phyloP scores from a whole-genome alignment of 2,113 vertebrate genomes.

The Dinomys branickii region DNA sequence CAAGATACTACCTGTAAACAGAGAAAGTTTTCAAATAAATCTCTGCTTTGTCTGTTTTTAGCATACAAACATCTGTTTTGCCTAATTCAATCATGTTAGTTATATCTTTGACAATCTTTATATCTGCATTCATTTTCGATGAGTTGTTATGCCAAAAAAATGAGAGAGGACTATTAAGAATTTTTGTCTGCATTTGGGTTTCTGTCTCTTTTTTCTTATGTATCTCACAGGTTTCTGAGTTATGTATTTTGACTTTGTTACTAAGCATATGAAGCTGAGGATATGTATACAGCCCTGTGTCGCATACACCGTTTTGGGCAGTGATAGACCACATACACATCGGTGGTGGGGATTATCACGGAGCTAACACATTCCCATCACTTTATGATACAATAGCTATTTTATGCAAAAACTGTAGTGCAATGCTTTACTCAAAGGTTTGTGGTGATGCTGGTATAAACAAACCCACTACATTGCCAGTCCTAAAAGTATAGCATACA shows the following conservation, averaged over 20 bases:
- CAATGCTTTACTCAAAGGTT: not conserved
- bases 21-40: not conserved
- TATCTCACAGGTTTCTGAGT: not conserved
- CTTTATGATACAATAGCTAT: too few relatives aligned
- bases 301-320: not conserved
- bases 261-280: not conserved
- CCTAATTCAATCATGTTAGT: not conserved
- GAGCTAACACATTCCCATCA: not conserved
- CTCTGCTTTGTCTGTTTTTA: not conserved
- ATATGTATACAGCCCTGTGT: not conserved
- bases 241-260: not conserved
- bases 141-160: not conserved
- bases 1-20: not conserved
- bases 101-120: not conserved
- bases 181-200: not conserved
- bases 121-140: not conserved
- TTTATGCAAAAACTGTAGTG: not conserved
- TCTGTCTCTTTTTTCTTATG: not conserved
- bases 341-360: not conserved
- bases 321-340: not conserved
- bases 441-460: not conserved
- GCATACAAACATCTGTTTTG: not conserved
- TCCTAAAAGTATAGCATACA: not conserved
- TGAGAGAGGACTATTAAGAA: not conserved
- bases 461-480: not conserved